A percentile compares a stretch with the other conserved stretches of the same genome.
Evolutionary conservation across 2,113 vertebrate species (phyloP).

Genomic region (Oryzias curvinotus): DNA sequence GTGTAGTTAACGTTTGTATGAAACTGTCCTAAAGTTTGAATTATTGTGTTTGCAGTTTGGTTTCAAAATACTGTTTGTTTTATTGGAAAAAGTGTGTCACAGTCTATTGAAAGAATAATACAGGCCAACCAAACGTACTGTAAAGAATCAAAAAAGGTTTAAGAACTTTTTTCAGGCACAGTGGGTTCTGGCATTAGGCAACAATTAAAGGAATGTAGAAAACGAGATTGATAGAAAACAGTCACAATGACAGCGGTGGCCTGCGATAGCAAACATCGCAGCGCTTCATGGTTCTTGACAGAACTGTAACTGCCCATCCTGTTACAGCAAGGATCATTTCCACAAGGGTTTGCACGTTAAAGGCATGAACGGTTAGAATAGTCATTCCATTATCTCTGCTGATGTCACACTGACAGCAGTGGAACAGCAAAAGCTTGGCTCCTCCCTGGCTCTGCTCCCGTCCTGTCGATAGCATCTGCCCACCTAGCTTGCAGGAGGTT

Average conservation of each 20-base stretch:
- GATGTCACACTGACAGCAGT: slow-evolving; percentile 20
- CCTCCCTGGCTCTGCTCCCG: background rate
- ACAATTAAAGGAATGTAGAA: no score
- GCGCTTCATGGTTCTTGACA: background rate
- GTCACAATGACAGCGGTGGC: slow-evolving; percentile 1
- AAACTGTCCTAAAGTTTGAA: no score
- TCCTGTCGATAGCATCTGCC: background rate
- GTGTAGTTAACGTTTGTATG: no score
- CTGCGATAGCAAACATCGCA: slow-evolving; percentile 3
- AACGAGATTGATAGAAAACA: slow-evolving; percentile 5
- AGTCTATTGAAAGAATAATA: no score
- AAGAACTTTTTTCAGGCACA: no score
- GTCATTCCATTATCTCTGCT: slow-evolving; percentile 2
- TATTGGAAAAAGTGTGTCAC: no score
- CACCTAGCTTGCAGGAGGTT: slow-evolving; percentile 55
- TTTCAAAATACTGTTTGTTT: no score
- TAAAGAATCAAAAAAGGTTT: no score
- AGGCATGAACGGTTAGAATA: background rate
- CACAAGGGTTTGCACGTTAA: slow-evolving; percentile 16
- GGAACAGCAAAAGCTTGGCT: background rate
- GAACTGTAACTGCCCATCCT: background rate
- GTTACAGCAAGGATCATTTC: slow-evolving; percentile 15
- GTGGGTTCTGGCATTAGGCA: no score
- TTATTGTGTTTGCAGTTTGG: no score
- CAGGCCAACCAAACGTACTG: no score